Evolutionary conservation across 1,140 invertebrate genomes (phyloP).

Genomic region (Babylonia areolata): DNA sequence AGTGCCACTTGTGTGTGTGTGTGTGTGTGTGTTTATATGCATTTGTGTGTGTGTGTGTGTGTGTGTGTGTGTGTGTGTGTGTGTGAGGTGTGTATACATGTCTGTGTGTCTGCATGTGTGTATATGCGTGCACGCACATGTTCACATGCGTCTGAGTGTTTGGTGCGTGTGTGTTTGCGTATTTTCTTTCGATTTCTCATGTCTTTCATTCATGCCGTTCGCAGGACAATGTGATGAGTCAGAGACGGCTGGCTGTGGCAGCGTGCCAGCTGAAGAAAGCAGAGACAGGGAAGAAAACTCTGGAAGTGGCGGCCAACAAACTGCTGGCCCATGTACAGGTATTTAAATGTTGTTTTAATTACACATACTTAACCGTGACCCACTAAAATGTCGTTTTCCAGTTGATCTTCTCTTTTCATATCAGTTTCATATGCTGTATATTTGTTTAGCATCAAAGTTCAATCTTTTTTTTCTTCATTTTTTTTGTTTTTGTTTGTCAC

Average conservation of each 20-base stretch:
- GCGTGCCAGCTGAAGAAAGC: constrained; percentile 71
- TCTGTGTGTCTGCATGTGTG: no score
- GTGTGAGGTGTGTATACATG: no score
- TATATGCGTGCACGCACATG: no score
- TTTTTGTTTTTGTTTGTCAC: no score
- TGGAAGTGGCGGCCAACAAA: constrained; percentile 73
- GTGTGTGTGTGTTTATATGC: no score
- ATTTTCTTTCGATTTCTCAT: no score
- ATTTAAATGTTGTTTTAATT: not conserved
- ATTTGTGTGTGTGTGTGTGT: no score
- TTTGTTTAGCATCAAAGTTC: not conserved
- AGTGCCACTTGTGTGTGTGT: no score
- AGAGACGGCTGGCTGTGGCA: constrained; percentile 66
- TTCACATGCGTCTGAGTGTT: no score
- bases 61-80: no score
- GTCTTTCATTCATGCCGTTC: not conserved
- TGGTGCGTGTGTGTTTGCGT: no score
- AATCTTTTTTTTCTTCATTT: not conserved
- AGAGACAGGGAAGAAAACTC: constrained; percentile 69
- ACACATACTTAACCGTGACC: no score
- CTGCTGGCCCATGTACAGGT: constrained; percentile 72
- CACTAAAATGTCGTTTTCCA: not conserved
- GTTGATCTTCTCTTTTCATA: not conserved
- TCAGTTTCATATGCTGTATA: not conserved
- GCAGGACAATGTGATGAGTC: constrained; percentile 57